A percentile compares a stretch with the other conserved stretches of the same genome.
Evolutionary conservation across 1,140 invertebrate species (phyloP).

Genomic region (Plectus sambesii): DNA sequence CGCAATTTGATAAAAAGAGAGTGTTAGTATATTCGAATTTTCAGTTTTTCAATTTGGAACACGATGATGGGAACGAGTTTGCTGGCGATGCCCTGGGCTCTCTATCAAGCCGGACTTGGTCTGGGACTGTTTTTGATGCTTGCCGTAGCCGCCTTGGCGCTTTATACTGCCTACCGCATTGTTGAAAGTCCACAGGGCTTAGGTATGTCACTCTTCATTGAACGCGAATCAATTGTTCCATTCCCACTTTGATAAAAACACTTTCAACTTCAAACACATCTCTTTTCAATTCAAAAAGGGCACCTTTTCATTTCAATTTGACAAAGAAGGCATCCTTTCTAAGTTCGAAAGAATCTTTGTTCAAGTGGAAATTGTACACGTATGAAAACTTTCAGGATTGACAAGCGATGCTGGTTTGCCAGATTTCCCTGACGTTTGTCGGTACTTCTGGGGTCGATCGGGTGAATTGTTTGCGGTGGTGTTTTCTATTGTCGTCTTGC

Average conservation of each 20-base stretch:
- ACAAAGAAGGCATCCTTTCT: too few species aligned
- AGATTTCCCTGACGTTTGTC: slow-evolving; percentile 69
- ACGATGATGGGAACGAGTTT: slow-evolving; percentile 58
- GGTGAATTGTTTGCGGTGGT: slow-evolving; percentile 59
- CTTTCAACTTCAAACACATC: slow-evolving; percentile 18
- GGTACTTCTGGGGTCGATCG: slow-evolving; percentile 59
- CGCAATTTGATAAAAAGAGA: slow-evolving; percentile 10
- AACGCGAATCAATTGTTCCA: not conserved
- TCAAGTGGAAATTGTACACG: slow-evolving; percentile 45
- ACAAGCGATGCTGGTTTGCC: slow-evolving; percentile 37
- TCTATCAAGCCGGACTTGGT: slow-evolving; percentile 63
- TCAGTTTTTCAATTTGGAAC: slow-evolving; percentile 69
- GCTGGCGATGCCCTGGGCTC: slow-evolving; percentile 80
- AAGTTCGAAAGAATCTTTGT: too few species aligned
- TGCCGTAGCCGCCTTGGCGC: slow-evolving; percentile 62
- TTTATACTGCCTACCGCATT: slow-evolving; percentile 64
- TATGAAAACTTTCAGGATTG: slow-evolving; percentile 52
- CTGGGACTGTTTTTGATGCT: slow-evolving; percentile 63
- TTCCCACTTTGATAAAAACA: slow-evolving; percentile 13
- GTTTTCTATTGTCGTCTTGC: slow-evolving; percentile 67
- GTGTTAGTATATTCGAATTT: slow-evolving; percentile 24
- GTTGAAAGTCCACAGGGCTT: slow-evolving; percentile 53
- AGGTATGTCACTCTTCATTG: slow-evolving; percentile 35
- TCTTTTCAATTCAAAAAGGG: slow-evolving; percentile 10
- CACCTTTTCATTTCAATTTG: slow-evolving; percentile 8